Evolutionary conservation across 2,888 invertebrate species (phyloP), one percentile per base, ranked within the genome.

Genomic region (Orthonychiurus folsomi): DNA sequence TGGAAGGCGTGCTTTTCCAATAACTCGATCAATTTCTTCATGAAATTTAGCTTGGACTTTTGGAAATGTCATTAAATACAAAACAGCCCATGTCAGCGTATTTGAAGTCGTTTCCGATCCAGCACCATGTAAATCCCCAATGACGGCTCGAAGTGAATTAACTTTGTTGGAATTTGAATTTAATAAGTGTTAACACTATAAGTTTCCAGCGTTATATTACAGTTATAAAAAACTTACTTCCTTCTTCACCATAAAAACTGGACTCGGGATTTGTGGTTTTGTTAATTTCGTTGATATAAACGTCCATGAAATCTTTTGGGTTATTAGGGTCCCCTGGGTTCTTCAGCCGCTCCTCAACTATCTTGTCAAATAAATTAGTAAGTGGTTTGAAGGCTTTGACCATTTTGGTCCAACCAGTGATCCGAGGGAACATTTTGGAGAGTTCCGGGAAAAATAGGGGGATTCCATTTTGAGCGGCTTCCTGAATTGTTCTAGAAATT

Each of bases 101-200:
- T 52, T 61, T 3, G 66, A 66, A 3, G 63, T 63, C 12, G 66
- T 66, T 27, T 66, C 66, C 5, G 54, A 59, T 15, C 66, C 66
- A 18, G 63, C 66, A 26, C 56, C 59, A 50, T 63, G 63, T 12
- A 66, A 50, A 55, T 66, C 66, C 1, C 56, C 20, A n/a, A 66
- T 20, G n/a, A 58, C 56, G 24, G 63, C 56, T 18, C 24, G 1
- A 18, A 62, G 28, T 18, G 56, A 27, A 50, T 50, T 53, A 23
- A 25, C 62, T 62, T 24, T n/a, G n/a, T n/a, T n/a, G n/a, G n/a
- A n/a, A n/a, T n/a, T n/a, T n/a, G n/a, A n/a, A n/a, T n/a, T n/a
- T n/a, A n/a, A n/a, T n/a, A n/a, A n/a, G n/a, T n/a, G n/a, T n/a
- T n/a, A n/a, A n/a, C n/a, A n/a, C n/a, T 20, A 52, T 12, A 53